phyloP scores from a whole-genome alignment of 2,888 invertebrate species.

The Geotrupes spiniger region DNA sequence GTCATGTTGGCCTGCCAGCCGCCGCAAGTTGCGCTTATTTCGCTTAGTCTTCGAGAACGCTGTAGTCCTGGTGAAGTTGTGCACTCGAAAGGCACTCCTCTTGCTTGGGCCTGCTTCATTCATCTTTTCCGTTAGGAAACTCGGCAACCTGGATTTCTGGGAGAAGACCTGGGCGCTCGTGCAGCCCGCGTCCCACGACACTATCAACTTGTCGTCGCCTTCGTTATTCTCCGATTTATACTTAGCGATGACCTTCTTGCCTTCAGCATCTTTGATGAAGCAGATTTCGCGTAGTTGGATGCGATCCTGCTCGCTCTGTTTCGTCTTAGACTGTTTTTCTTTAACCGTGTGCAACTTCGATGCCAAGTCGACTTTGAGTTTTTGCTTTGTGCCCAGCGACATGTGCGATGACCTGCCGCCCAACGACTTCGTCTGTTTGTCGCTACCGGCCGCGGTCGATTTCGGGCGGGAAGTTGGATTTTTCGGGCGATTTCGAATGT shows the following conservation, averaged over 20 bases:
- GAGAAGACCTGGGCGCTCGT: slow-evolving; percentile 40
- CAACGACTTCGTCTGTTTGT: neutral
- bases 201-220: slow-evolving; percentile 42
- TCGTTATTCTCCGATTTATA: slow-evolving; percentile 35
- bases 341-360: slow-evolving; percentile 25
- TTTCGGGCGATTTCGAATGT: slow-evolving; percentile 12
- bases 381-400: slow-evolving; percentile 15
- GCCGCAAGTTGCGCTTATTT: slow-evolving; percentile 40
- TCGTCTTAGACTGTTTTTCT: slow-evolving; percentile 22
- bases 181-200: slow-evolving; percentile 41
- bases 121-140: slow-evolving; percentile 23
- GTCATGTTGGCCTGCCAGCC: slow-evolving; percentile 38
- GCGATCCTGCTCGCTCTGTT: slow-evolving; percentile 24
- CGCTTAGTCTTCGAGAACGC: slow-evolving; percentile 37
- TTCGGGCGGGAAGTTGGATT: slow-evolving; percentile 7
- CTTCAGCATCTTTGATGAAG: slow-evolving; percentile 43
- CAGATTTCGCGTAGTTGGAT: slow-evolving; percentile 45
- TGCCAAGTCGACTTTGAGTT: slow-evolving; percentile 19
- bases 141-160: slow-evolving; percentile 26
- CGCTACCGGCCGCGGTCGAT: neutral
- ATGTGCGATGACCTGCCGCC: neutral
- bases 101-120: slow-evolving; percentile 37
- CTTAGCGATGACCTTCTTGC: slow-evolving; percentile 46
- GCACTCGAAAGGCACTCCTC: slow-evolving; percentile 39
- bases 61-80: slow-evolving; percentile 41